A percentile compares a stretch with the other conserved stretches of the same genome.
Evolutionary conservation across 2,888 invertebrate species (phyloP).

Genomic region (Fragum fragum): DNA sequence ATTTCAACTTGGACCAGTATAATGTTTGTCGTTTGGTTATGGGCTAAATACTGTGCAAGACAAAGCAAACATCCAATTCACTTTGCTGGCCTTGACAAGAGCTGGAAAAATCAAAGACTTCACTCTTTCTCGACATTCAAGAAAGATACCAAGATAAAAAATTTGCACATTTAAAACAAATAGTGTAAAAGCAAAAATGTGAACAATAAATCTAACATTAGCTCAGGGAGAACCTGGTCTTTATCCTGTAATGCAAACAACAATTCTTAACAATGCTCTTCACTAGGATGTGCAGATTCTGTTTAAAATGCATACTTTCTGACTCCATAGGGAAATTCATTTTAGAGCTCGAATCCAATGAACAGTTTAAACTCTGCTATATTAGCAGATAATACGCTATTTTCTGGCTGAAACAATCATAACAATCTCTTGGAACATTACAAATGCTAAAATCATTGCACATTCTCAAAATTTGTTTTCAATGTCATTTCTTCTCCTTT

Average conservation of each 20-base stretch:
- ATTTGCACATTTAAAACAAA: no score
- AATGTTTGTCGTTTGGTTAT: no score
- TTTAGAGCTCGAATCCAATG: constrained; percentile 20
- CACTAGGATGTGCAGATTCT: background rate
- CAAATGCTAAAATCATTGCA: constrained; percentile 5
- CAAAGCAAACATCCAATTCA: no score
- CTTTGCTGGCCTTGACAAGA: no score
- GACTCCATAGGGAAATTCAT: constrained; percentile 8
- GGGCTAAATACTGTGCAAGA: no score
- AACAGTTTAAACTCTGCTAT: constrained; percentile 9
- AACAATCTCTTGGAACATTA: background rate
- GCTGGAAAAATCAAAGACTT: no score
- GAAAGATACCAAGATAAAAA: no score
- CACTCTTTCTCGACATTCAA: no score
- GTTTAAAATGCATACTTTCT: constrained; percentile 15
- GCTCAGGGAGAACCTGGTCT: background rate
- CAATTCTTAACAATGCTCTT: background rate
- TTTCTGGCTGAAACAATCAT: constrained; percentile 17
- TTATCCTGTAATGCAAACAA: background rate
- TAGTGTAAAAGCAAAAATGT: no score
- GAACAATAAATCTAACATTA: background rate
- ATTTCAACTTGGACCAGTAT: no score
- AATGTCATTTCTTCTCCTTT: background rate
- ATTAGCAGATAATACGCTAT: constrained; percentile 15
- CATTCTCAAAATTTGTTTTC: constrained; percentile 1